A percentile compares a stretch with the other conserved stretches of the same genome.
Evolutionary conservation across 1,140 invertebrate species (phyloP).

Genomic region (Paraescarpia echinospica): DNA sequence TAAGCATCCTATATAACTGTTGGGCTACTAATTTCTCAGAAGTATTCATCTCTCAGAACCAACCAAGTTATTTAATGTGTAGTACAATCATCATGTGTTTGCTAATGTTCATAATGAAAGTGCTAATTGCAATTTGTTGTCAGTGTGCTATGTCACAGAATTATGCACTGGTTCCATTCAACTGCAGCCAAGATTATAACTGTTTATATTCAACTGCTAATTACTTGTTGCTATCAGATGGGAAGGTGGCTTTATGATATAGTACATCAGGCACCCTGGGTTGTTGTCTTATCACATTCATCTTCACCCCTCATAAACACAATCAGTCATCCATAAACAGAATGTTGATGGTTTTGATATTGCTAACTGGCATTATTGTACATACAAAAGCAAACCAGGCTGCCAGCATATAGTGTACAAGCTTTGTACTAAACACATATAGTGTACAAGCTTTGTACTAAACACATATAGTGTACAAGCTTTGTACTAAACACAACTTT

Average conservation of each 20-base stretch:
- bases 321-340: not conserved
- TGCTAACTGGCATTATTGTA: not conserved
- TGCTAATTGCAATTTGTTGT: not conserved
- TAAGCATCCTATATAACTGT: not conserved
- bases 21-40: not conserved
- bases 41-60: not conserved
- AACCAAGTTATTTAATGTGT: not conserved
- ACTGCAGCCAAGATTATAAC: not conserved
- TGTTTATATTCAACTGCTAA: not conserved
- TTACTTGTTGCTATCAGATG: not conserved
- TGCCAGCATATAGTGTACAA: no score
- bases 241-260: not conserved
- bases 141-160: not conserved
- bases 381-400: not conserved
- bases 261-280: not conserved
- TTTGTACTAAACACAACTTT: not conserved
- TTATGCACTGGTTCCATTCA: not conserved
- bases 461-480: no score
- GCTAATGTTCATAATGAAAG: not conserved
- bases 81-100: not conserved
- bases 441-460: no score
- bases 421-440: no score
- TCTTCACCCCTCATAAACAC: not conserved
- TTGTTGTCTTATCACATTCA: not conserved
- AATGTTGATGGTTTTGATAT: not conserved